Base-by-base conservation (phyloP, 2,797 vertebrate species). In the Sebastes taczanowskii region DNA sequence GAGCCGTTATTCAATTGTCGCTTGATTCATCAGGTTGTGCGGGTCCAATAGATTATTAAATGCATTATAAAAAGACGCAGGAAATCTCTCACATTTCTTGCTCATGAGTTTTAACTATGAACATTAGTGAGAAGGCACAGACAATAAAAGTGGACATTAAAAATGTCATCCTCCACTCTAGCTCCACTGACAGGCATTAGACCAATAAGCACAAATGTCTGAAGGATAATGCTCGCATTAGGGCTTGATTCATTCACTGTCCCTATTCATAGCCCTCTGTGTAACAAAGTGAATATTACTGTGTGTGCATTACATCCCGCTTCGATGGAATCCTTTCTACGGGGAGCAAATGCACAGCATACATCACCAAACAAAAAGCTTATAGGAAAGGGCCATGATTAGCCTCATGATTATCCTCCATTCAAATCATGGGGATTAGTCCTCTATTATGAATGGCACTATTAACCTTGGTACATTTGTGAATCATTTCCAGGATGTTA, bases 301-400 rank as follows among this genome's bases (percentile, higher is more conserved):
- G 52, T 80, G 63, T 34, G 73, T 30, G 91, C 88, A 91, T 92
- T 91, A 91, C 75, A 84, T 63, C 78, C 66, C 42, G 35, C 87
- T 81, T 84, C 71, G 56, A 77, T 87, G 69, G 78, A 85, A 92
- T 74, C 82, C 73, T 80, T 92, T 88, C 87, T 86, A 60, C 78
- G 66, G 71, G 78, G 88, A 88, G 80, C 84, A 86, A 94, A 91
- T 81, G 90, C 67, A 68, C 58, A 70, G 76, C 90, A 93, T 92
- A 89, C 77, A 94, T 93, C 92, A 92, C 85, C 70, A 90, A 91
- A 94, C 93, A 94, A 93, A 91, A 92, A 89, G 89, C 89, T 86
- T 81, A 73, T 74, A 75, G 83, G 73, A 89, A 89, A 89, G n/a
- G 68, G 68, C 64, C 59, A 74, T 87, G 89, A 93, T 94, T 92